A percentile compares a stretch with the other conserved stretches of the same genome.
Conservation (phyloP, 2,797 vertebrate genomes). For the Taenioides sp. region DNA sequence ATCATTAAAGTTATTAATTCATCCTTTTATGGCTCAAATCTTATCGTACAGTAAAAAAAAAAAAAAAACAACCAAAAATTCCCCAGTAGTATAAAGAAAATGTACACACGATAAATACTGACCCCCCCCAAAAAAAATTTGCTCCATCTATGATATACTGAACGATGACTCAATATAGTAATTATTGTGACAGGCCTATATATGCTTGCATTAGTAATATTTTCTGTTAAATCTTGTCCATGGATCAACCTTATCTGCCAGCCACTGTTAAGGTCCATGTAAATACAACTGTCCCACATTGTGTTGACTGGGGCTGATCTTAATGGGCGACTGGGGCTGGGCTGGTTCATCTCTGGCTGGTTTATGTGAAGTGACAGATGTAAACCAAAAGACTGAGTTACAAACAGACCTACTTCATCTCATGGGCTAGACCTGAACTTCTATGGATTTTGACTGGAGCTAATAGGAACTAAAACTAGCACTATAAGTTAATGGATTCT, state of each 20-base stretch:
- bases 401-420: slow-evolving; percentile 50
- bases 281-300: slow-evolving; percentile 49
- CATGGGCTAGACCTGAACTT: slow-evolving; percentile 60
- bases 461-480: not conserved
- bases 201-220: too few species aligned
- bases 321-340: slow-evolving; percentile 41
- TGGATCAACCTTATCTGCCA: slow-evolving; percentile 1
- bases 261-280: not conserved
- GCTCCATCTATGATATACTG: too few species aligned
- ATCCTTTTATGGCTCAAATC: too few species aligned
- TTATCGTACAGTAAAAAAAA: too few species aligned
- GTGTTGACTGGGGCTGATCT: slow-evolving; percentile 46
- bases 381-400: slow-evolving; percentile 61
- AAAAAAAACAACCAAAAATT: too few species aligned
- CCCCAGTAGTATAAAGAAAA: too few species aligned
- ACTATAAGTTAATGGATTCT: not conserved
- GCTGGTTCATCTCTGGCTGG: slow-evolving; percentile 44
- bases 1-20: too few species aligned
- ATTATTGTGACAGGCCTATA: too few species aligned
- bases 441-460: slow-evolving; percentile 23
- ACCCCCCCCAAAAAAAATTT: too few species aligned
- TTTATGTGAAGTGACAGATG: slow-evolving; percentile 66
- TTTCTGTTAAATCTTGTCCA: not conserved
- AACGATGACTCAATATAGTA: too few species aligned
- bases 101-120: too few species aligned